A percentile compares a stretch with the other conserved stretches of the same genome.
Conservation (phyloP, 2,797 vertebrate genomes). For the Paratrypauchen microcephalus region DNA sequence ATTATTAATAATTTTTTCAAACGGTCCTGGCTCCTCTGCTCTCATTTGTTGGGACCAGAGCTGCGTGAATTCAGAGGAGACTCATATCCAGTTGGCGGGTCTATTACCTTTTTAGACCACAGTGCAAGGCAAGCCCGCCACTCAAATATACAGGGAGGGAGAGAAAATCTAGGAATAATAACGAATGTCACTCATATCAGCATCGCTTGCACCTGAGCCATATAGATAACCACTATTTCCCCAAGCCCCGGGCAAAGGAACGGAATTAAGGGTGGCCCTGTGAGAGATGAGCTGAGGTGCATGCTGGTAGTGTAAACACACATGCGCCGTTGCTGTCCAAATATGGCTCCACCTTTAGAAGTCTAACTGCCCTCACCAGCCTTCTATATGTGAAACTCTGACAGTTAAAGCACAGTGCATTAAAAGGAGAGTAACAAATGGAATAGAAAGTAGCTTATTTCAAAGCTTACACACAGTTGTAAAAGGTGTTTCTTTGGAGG, state of each 20-base stretch:
- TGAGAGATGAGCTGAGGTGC: conserved; percentile 28
- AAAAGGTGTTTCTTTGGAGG: conserved; percentile 1
- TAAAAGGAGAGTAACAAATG: conserved; percentile 34
- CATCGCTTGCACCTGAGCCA: conserved; percentile 73
- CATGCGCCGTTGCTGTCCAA: conserved; percentile 9
- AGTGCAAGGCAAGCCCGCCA: conserved; percentile 70
- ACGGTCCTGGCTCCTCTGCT: conserved; percentile 40
- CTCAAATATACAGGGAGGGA: conserved; percentile 46
- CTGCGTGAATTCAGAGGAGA: conserved; percentile 40
- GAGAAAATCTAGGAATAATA: conserved; percentile 64
- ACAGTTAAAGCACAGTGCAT: conserved; percentile 20
- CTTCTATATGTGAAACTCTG: conserved; percentile 36
- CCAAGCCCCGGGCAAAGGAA: conserved; percentile 51
- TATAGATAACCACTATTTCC: conserved; percentile 74
- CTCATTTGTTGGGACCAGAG: conserved; percentile 63
- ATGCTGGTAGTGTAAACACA: conserved; percentile 18
- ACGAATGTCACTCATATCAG: conserved; percentile 71
- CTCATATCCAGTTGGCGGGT: conserved; percentile 52
- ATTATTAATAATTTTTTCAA: conserved; percentile 43
- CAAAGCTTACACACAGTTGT: not conserved
- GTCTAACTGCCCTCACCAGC: conserved; percentile 27
- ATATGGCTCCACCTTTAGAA: conserved; percentile 33
- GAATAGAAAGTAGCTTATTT: not conserved
- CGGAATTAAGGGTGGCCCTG: conserved; percentile 57
- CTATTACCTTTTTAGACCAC: conserved; percentile 54